Evolutionary conservation across 1,140 invertebrate species (phyloP), one percentile per base, ranked within the genome.

Genomic region (Cheumatopsyche charites): DNA sequence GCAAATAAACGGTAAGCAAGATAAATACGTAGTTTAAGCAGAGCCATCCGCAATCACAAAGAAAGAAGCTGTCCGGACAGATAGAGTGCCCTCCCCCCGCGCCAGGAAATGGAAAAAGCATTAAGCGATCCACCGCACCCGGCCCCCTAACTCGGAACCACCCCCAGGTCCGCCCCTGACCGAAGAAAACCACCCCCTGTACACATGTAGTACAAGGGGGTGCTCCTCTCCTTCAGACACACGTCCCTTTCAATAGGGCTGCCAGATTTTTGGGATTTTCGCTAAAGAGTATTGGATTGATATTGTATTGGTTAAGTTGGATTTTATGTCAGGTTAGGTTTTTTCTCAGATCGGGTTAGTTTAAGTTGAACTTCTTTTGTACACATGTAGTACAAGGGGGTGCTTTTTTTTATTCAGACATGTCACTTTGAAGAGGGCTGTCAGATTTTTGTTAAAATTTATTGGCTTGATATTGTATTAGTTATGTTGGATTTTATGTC

Each of bases 101-200:
- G 47, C 67, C 74, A 80, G 81, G 82, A 80, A 83, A 83, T 83
- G 82, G 82, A 82, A 83, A 83, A 83, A 80, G 82, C 82, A 84
- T 84, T 84, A 84, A 81, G 82, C 81, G 80, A 82, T 81, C 80
- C 82, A 80, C 81, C 82, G 81, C 79, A 77, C 78, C 77, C 65
- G 81, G 79, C 58, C 25, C 42, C 58, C 68, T n/a, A n/a, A 43
- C 61, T 61, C 69, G 21, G 25, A 63, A 12, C 41, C 15, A 45
- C 58, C 23, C 25, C 12, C 29, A n/a, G n/a, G 26, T 52, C 42
- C 43, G 42, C 55, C 55, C 49, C 49, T 63, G 21, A 9, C 29
- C 26, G 1, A 17, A 26, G 17, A 17, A 45, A n/a, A 19, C 47
- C 19, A 26, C 11, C 66, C 25, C 47, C 26, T 4, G 29, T 68